Percentiles rank a stretch among this genome's conserved stretches.
phyloP scores from a whole-genome alignment of 2,113 vertebrate genomes.

The Hypocryptadius cinnamomeus region DNA sequence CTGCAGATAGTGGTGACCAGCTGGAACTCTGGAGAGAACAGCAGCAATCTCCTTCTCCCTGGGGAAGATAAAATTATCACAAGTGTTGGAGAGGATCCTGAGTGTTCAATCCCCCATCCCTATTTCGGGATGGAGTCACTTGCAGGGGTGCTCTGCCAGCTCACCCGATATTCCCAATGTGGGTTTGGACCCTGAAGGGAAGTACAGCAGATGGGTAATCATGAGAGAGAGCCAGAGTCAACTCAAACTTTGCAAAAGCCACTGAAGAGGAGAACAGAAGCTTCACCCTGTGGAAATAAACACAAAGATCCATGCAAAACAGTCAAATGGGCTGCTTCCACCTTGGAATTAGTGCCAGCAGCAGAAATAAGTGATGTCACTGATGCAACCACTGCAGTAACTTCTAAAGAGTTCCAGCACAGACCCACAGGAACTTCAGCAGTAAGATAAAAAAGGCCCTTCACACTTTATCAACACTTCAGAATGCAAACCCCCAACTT shows the following conservation, averaged over 20 bases:
- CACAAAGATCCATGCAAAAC: background rate
- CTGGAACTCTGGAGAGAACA: conserved; percentile 57
- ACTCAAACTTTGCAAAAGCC: conserved; percentile 71
- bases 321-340: background rate
- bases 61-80: conserved; percentile 4
- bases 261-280: conserved; percentile 69
- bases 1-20: conserved; percentile 66
- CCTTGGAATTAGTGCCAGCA: background rate
- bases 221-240: conserved; percentile 57
- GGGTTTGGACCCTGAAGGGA: conserved; percentile 56
- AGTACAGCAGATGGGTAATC: conserved; percentile 58
- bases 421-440: background rate
- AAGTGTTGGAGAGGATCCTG: rapidly evolving
- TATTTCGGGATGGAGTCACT: background rate
- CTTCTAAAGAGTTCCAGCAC: background rate
- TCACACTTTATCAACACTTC: background rate
- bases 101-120: background rate
- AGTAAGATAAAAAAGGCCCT: background rate
- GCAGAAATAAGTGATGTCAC: background rate
- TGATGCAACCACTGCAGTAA: background rate
- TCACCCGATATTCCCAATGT: conserved; percentile 66
- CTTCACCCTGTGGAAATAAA: conserved; percentile 57
- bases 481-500: background rate
- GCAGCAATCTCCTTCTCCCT: conserved; percentile 65
- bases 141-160: background rate